A percentile compares a stretch with the other conserved stretches of the same genome.
Evolutionary conservation across 2,888 invertebrate genomes (phyloP).

Genomic region (Sphinx pinastri): DNA sequence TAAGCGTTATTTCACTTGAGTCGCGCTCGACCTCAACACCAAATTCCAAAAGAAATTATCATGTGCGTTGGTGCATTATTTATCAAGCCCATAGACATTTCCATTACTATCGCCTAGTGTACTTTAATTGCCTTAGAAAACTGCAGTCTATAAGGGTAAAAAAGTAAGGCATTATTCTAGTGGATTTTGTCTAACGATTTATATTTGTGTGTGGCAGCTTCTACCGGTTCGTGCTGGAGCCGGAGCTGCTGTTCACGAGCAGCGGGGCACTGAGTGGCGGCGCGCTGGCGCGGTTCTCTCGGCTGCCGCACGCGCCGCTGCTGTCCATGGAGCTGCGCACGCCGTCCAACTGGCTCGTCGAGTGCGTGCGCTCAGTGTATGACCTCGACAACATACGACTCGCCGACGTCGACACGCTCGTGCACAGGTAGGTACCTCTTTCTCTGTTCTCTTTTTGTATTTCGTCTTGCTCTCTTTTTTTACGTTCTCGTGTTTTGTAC

Average conservation of each 20-base stretch:
- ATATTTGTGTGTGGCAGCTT: conserved; percentile 85
- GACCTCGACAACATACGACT: conserved; percentile 98
- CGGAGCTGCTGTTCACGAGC: conserved; percentile 91
- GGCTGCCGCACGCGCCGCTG: conserved; percentile 95
- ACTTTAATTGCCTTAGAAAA: too few relatives aligned
- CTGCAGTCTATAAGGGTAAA: too few relatives aligned
- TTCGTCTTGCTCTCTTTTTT: background rate
- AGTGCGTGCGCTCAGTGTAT: conserved; percentile 95
- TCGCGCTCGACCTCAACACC: too few relatives aligned
- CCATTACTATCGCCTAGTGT: too few relatives aligned
- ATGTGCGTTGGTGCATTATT: too few relatives aligned
- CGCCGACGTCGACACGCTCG: conserved; percentile 94
- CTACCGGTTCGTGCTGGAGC: conserved; percentile 96
- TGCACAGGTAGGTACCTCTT: conserved; percentile 86
- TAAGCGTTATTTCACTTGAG: too few relatives aligned
- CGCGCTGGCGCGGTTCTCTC: conserved; percentile 93
- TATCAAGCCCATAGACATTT: too few relatives aligned
- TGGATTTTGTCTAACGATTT: too few relatives aligned
- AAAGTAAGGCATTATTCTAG: too few relatives aligned
- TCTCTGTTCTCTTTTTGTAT: conserved; percentile 14
- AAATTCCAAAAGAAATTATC: too few relatives aligned
- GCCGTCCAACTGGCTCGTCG: conserved; percentile 98
- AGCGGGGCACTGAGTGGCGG: conserved; percentile 89
- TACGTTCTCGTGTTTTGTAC: conserved; percentile 26
- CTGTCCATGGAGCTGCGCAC: conserved; percentile 91